Conservation (phyloP, 2,888 invertebrate genomes). For the Biston betularia region DNA sequence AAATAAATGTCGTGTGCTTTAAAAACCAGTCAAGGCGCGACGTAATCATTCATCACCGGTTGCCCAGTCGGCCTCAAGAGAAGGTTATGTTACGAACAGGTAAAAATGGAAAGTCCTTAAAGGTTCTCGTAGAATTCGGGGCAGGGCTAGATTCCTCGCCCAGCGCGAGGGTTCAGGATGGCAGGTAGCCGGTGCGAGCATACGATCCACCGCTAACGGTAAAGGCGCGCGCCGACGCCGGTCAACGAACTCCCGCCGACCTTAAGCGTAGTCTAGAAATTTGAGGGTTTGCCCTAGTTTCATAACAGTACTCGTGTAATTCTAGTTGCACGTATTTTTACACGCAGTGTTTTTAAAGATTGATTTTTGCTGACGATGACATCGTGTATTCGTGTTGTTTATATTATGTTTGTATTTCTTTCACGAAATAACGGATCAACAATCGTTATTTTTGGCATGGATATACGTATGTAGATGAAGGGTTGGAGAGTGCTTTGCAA, state of each 20-base stretch:
- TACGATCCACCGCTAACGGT: constrained; percentile 71
- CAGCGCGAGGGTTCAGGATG: constrained; percentile 57
- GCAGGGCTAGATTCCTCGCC: constrained; percentile 35
- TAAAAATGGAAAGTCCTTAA: constrained; percentile 28
- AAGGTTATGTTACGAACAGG: constrained; percentile 26
- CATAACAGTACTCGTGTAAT: constrained; percentile 38
- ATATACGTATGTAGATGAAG: too few species aligned
- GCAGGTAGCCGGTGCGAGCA: constrained; percentile 56
- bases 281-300: constrained; percentile 76
- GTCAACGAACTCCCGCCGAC: constrained; percentile 77
- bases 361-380: constrained; percentile 11
- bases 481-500: too few species aligned
- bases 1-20: constrained; percentile 22
- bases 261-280: constrained; percentile 76
- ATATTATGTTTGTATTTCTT: background rate
- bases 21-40: constrained; percentile 24
- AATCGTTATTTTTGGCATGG: too few species aligned
- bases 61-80: constrained; percentile 27
- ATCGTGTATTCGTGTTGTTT: constrained; percentile 5
- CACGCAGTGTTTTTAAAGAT: constrained; percentile 6
- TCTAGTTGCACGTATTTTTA: constrained; percentile 8
- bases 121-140: constrained; percentile 16
- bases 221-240: constrained; percentile 69
- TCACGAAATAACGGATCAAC: too few species aligned
- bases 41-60: constrained; percentile 33